phyloP scores from a whole-genome alignment of 2,888 invertebrate species.

The Lasioglossum pauxillum region DNA sequence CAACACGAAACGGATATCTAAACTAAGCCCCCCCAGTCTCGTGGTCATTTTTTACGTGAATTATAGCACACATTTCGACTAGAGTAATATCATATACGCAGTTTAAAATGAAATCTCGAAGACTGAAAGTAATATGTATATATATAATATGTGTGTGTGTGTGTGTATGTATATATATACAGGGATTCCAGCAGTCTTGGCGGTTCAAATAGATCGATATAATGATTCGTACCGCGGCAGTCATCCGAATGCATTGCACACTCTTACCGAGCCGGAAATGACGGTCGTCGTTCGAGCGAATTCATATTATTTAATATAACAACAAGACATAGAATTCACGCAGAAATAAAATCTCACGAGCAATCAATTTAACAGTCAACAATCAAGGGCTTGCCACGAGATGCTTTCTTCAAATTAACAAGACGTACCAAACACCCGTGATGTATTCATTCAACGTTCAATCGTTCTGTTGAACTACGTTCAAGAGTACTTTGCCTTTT shows the following conservation, averaged over 20 bases:
- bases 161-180: background rate
- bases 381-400: constrained; percentile 35
- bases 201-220: constrained; percentile 55
- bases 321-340: constrained; percentile 57
- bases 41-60: constrained; percentile 47
- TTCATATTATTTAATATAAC: constrained; percentile 47
- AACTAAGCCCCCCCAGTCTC: constrained; percentile 43
- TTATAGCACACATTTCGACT: constrained; percentile 67
- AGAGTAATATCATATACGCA: constrained; percentile 64
- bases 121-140: constrained; percentile 63
- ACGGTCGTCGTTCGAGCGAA: constrained; percentile 24
- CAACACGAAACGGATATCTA: constrained; percentile 50
- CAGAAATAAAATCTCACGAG: constrained; percentile 55
- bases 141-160: background rate
- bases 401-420: constrained; percentile 28
- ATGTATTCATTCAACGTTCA: constrained; percentile 17
- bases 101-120: constrained; percentile 56
- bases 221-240: constrained; percentile 41
- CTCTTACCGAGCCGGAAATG: constrained; percentile 23
- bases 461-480: constrained; percentile 34
- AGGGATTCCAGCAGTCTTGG: constrained; percentile 72
- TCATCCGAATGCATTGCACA: constrained; percentile 13
- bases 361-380: constrained; percentile 53
- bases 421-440: constrained; percentile 53
- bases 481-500: constrained; percentile 19